phyloP scores from a whole-genome alignment of 2,797 vertebrate genomes.

The Ctenosaura bakeri region DNA sequence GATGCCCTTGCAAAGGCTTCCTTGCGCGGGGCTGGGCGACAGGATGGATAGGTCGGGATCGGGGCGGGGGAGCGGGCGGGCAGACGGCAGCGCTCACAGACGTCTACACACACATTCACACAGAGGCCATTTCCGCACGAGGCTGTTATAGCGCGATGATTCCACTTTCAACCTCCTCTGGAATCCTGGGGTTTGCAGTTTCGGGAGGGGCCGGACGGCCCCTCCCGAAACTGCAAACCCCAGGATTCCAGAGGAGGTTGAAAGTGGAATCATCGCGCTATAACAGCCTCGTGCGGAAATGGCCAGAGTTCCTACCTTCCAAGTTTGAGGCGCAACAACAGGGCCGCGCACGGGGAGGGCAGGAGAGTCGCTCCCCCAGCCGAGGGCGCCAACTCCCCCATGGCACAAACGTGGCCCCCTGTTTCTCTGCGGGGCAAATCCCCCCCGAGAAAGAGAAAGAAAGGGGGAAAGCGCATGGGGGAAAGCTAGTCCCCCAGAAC shows the following conservation, averaged over 20 bases:
- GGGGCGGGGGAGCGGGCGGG: constrained; percentile 40
- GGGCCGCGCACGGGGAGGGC: constrained; percentile 70
- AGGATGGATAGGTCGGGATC: constrained; percentile 58
- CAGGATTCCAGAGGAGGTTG: too few relatives aligned
- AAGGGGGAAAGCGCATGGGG: background rate
- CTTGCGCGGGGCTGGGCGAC: constrained; percentile 4
- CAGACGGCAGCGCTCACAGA: constrained; percentile 9
- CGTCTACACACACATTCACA: background rate
- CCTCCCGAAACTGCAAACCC: too few relatives aligned
- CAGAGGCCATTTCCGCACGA: too few relatives aligned
- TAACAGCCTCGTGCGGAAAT: too few relatives aligned
- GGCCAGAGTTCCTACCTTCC: constrained; percentile 47
- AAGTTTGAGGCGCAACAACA: constrained; percentile 74
- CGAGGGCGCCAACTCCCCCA: constrained; percentile 76
- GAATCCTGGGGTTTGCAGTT: too few relatives aligned
- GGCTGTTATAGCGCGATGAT: too few relatives aligned
- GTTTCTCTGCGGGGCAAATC: constrained; percentile 60
- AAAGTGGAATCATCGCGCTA: too few relatives aligned
- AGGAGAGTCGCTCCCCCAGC: constrained; percentile 72
- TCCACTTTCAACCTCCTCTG: too few relatives aligned
- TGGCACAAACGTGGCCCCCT: constrained; percentile 75
- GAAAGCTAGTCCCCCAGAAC: constrained; percentile 69
- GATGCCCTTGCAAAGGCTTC: constrained; percentile 46
- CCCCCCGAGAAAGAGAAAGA: constrained; percentile 47
- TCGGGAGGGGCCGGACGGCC: too few relatives aligned